Base-by-base conservation (phyloP, 2,888 invertebrate genomes). In the Melinopterus prodromus region DNA sequence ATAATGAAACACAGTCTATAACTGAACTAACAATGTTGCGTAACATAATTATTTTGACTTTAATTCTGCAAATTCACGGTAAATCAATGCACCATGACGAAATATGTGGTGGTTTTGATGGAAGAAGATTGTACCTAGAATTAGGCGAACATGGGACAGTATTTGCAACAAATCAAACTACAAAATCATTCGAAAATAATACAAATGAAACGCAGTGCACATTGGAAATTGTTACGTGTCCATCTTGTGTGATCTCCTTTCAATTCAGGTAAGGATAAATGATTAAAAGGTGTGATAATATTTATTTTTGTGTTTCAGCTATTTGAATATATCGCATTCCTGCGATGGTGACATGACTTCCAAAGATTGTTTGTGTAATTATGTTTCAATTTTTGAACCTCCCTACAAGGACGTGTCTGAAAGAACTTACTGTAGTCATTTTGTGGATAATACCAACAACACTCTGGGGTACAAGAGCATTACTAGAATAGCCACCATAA, bases 181-280 rank as follows among this genome's bases (percentile, higher is more conserved):
- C 84, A 74, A 75, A 75, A 37, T 16, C 77, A 16, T 69, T 16
- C 35, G 36, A 69, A 9, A 78, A 71, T 14, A 35, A 77, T 16
- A 14, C 76, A 69, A 16, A 78, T 76, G 26, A 75, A 37, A 79
- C 76, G 14, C 83, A 84, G 69, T 85, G 85, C 71, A 83, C 81
- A 79, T 82, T 85, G 76, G 94, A 94, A 87, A 89, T 94, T 82
- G 92, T 94, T 71, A 93, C 94, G 2, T 94, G 94, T 86, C 93
- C 94, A 0, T 93, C 93, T 16, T 94, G 94, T 86, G 91, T 94
- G 77, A 91, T 93, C 79, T 88, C 89, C 69, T 86, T 92, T 71
- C 90, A 89, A 72, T 91, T 93, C 84, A 90, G 89, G 86, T 90
- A 85, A 86, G 86, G 88, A 12, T 12, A 88, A 12, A 12, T 53